Conservation (phyloP, 64 coral and sea anemone species). For the Astreopora myriophthalma region DNA sequence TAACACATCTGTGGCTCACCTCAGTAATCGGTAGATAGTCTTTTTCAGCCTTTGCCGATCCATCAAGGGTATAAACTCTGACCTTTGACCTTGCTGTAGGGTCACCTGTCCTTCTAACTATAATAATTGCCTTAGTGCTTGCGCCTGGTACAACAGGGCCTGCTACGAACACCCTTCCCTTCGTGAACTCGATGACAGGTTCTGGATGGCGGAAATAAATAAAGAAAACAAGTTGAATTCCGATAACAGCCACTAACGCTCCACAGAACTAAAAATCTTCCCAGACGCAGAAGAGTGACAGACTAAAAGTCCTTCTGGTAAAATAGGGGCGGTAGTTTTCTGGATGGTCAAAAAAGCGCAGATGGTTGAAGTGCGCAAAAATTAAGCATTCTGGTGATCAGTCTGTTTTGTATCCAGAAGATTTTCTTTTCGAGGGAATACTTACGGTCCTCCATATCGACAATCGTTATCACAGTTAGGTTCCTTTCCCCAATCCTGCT, state of each 20-base stretch:
- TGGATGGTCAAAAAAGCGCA: no score
- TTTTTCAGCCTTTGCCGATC: slow-evolving; percentile 86
- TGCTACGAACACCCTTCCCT: slow-evolving; percentile 72
- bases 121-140: slow-evolving; percentile 24
- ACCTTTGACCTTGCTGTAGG: slow-evolving; percentile 51
- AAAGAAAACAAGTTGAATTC: not conserved
- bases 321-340: no score
- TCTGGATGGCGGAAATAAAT: slow-evolving; percentile 51
- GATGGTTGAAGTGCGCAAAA: no score
- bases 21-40: slow-evolving; percentile 79
- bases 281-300: no score
- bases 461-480: slow-evolving; percentile 53
- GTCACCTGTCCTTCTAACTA: slow-evolving; percentile 79
- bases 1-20: no score
- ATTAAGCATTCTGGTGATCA: no score
- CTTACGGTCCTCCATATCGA: slow-evolving; percentile 82
- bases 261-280: not conserved
- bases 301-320: no score
- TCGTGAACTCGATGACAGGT: slow-evolving; percentile 73
- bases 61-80: slow-evolving; percentile 84
- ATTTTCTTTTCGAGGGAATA: not conserved
- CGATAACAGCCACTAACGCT: not conserved
- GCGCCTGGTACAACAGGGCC: slow-evolving; percentile 49
- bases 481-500: slow-evolving; percentile 75
- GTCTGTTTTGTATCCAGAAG: no score